These are phyloP conservation scores for Halichoerus grypus DNA, from an alignment of 2,113 vertebrate species.

Conservation along the genomic window DNA sequence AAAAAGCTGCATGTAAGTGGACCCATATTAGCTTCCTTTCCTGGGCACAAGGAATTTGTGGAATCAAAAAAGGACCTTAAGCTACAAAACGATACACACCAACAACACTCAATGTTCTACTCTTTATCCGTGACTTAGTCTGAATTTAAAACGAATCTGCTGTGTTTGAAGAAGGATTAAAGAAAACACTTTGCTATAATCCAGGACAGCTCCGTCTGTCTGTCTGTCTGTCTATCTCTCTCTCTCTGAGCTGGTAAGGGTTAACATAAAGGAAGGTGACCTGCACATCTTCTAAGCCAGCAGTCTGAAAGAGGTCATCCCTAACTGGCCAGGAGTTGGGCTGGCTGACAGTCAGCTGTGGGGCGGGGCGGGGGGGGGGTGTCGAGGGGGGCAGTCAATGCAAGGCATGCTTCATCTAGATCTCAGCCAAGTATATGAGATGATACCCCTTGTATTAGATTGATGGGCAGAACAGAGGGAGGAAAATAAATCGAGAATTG, in stretches of 20 bases:
- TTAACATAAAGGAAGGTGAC: not conserved
- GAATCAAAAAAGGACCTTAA: constrained; percentile 36
- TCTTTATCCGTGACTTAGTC: constrained; percentile 46
- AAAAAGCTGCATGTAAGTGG: not conserved
- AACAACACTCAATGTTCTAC: not conserved
- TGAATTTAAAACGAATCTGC: constrained; percentile 37
- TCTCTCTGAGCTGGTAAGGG: not conserved
- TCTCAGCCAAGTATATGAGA: not conserved
- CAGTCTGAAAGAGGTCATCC: not conserved
- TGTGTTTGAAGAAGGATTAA: constrained; percentile 38
- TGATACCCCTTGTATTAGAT: not conserved
- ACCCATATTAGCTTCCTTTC: not conserved
- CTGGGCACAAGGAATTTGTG: not conserved
- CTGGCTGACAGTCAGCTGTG: not conserved
- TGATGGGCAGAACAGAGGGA: constrained; percentile 61
- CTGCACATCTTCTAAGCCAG: not conserved
- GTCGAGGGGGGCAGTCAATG: not conserved
- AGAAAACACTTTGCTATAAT: not conserved
- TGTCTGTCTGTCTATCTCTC: not conserved
- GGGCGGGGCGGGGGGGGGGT: not conserved
- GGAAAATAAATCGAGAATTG: constrained; percentile 71
- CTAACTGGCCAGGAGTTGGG: not conserved
- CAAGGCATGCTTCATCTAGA: not conserved
- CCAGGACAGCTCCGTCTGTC: not conserved
- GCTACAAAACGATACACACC: not conserved